These are phyloP conservation scores for Henicopernis longicauda DNA, from an alignment of 2,113 vertebrate species.

Conservation along the genomic window DNA sequence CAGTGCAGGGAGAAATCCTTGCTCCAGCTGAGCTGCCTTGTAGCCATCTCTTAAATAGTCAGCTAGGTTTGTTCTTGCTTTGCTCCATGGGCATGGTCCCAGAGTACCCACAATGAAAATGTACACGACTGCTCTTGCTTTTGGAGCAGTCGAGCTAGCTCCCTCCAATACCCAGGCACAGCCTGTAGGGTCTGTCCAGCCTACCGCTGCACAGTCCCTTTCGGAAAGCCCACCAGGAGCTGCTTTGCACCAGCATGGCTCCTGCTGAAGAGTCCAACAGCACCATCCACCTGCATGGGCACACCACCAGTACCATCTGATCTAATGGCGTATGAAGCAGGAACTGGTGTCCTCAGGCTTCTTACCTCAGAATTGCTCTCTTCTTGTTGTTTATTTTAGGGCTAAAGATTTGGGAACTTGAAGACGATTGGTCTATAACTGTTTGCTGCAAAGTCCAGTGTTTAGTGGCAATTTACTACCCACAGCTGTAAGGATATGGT, in stretches of 20 bases:
- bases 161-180: not conserved
- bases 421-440: not conserved
- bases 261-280: not conserved
- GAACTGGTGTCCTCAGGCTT: not conserved
- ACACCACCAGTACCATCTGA: not conserved
- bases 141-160: not conserved
- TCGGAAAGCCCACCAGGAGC: not conserved
- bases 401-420: not conserved
- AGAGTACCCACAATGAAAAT: not conserved
- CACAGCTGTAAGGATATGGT: not conserved
- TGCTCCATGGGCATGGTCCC: not conserved
- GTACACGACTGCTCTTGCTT: fast-evolving
- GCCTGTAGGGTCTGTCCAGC: fast-evolving
- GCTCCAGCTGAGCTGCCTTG: not conserved
- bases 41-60: not conserved
- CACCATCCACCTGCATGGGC: not conserved
- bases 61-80: not conserved
- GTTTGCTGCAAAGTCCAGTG: not conserved
- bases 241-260: not conserved
- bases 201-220: no score
- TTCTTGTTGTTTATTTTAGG: not conserved
- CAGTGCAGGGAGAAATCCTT: not conserved
- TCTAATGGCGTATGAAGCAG: not conserved
- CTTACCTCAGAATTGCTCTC: not conserved
- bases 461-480: not conserved